These are phyloP conservation scores for Malurus cyaneus DNA, from an alignment of 2,113 vertebrate species.

Conservation along the genomic window DNA sequence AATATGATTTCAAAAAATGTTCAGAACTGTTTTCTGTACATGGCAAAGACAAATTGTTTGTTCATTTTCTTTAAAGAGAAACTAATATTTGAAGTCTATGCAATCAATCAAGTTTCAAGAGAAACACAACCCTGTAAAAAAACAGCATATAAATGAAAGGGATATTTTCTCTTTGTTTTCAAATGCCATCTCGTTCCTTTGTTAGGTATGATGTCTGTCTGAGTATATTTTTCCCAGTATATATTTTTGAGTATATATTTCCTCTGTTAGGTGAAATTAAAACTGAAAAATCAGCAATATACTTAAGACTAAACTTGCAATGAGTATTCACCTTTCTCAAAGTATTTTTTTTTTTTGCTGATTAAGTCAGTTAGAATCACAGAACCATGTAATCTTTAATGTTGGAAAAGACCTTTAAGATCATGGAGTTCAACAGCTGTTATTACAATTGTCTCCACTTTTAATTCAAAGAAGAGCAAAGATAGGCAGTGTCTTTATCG, in stretches of 20 bases:
- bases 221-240: background rate
- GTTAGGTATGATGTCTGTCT: background rate
- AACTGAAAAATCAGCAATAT: background rate
- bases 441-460: background rate
- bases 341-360: background rate
- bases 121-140: background rate
- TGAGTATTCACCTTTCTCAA: background rate
- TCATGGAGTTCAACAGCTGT: background rate
- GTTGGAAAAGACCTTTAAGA: background rate
- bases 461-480: background rate
- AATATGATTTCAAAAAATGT: background rate
- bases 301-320: background rate
- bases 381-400: background rate
- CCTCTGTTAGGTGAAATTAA: background rate
- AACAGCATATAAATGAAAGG: background rate
- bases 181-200: background rate
- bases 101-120: background rate
- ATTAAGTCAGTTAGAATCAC: background rate
- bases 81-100: background rate
- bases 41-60: background rate
- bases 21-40: background rate
- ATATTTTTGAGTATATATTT: too few species aligned
- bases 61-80: conserved; percentile 11
- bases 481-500: background rate
- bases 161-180: background rate